phyloP scores from a whole-genome alignment of 2,888 invertebrate genomes.

The Watsonalla binaria region DNA sequence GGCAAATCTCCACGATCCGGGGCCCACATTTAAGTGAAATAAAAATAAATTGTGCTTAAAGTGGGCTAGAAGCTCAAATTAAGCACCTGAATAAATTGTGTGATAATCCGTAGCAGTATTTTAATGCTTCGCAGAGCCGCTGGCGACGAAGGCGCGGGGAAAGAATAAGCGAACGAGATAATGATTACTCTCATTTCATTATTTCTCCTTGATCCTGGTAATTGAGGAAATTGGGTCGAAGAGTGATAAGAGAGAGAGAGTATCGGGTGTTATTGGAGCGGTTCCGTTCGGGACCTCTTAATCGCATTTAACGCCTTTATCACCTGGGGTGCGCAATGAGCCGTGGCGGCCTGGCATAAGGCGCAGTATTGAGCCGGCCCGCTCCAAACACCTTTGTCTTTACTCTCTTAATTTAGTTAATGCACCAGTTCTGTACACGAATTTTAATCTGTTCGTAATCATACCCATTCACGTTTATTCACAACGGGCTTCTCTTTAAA shows the following conservation, averaged over 20 bases:
- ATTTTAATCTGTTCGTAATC: constrained; percentile 28
- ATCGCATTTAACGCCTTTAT: constrained; percentile 73
- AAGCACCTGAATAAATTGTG: constrained; percentile 79
- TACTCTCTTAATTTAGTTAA: constrained; percentile 26
- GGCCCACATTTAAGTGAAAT: constrained; percentile 68
- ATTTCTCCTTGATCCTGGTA: constrained; percentile 73
- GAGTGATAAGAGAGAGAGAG: constrained; percentile 59
- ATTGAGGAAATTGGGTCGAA: constrained; percentile 74
- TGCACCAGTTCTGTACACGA: constrained; percentile 21
- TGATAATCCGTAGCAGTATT: constrained; percentile 75
- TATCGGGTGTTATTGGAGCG: constrained; percentile 59
- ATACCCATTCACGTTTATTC: constrained; percentile 25
- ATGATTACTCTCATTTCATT: constrained; percentile 77
- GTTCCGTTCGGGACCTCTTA: constrained; percentile 65
- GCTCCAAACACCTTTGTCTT: constrained; percentile 28
- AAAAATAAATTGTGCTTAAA: constrained; percentile 73
- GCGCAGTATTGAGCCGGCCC: constrained; percentile 25
- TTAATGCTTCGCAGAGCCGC: constrained; percentile 67
- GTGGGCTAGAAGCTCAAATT: constrained; percentile 73
- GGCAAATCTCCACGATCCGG: constrained; percentile 57
- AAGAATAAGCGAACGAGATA: constrained; percentile 71
- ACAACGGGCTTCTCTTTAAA: constrained; percentile 19
- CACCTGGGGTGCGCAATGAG: constrained; percentile 70
- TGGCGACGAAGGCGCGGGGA: constrained; percentile 50
- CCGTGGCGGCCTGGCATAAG: constrained; percentile 45